These are phyloP conservation scores for Cryptotermes secundus DNA, from an alignment of 1,140 invertebrate genomes.

Conservation along the genomic window DNA sequence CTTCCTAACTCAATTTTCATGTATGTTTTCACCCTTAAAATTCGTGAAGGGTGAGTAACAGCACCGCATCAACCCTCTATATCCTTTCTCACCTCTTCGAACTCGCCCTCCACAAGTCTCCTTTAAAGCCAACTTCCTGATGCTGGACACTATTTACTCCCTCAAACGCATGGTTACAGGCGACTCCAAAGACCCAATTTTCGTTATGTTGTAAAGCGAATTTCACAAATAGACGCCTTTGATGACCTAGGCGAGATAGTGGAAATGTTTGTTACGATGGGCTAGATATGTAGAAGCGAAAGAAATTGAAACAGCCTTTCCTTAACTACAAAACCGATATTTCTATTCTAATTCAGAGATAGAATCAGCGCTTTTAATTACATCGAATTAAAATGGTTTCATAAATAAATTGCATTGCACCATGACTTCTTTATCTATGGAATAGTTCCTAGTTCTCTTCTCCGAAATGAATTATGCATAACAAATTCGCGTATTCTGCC, in stretches of 20 bases:
- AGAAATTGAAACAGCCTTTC: neutral
- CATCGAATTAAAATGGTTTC: neutral
- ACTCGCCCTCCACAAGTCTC: neutral
- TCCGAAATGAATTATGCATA: too few relatives aligned
- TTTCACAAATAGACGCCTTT: neutral
- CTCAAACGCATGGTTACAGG: constrained; percentile 14
- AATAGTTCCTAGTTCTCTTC: too few relatives aligned
- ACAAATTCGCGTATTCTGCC: too few relatives aligned
- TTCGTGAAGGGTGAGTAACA: neutral
- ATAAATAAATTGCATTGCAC: neutral
- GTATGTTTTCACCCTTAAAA: neutral
- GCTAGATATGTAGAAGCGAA: too few relatives aligned
- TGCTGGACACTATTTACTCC: constrained; percentile 16
- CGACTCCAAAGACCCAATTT: constrained; percentile 18
- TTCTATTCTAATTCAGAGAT: neutral
- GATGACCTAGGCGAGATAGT: neutral
- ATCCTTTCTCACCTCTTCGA: neutral
- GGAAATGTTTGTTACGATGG: neutral
- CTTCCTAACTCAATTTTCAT: neutral
- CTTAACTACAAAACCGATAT: too few relatives aligned
- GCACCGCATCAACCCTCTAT: neutral
- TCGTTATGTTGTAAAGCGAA: neutral
- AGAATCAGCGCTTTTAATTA: neutral
- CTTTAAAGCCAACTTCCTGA: constrained; percentile 23
- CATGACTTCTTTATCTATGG: neutral